These are phyloP conservation scores for Nezara viridula DNA, from an alignment of 2,888 invertebrate species.

Conservation along the genomic window DNA sequence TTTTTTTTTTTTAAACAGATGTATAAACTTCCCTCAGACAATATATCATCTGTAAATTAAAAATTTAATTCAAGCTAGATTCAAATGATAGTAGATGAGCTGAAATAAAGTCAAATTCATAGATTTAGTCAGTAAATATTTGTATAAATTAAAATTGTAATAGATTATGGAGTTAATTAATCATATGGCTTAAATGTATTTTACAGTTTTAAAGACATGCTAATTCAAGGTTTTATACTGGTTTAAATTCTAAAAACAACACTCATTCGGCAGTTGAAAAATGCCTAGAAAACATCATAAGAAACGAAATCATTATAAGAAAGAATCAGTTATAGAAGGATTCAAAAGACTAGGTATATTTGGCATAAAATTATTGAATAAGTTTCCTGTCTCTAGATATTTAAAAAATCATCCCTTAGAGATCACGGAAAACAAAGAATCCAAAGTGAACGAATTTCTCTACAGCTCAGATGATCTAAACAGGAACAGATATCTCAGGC, in stretches of 20 bases:
- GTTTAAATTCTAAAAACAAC: constrained; percentile 35
- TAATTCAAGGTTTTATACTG: background rate
- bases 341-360: constrained; percentile 30
- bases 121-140: background rate
- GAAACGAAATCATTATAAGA: constrained; percentile 41
- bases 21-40: background rate
- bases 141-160: constrained; percentile 24
- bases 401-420: constrained; percentile 45
- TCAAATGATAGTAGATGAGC: background rate
- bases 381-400: constrained; percentile 7
- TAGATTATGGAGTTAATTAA: constrained; percentile 23
- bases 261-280: constrained; percentile 17
- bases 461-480: background rate
- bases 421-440: constrained; percentile 25
- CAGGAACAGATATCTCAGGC: constrained; percentile 30
- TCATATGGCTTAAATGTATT: constrained; percentile 2
- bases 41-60: constrained; percentile 18
- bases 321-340: constrained; percentile 44
- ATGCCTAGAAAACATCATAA: constrained; percentile 40
- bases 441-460: background rate
- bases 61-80: background rate
- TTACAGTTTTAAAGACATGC: constrained; percentile 9
- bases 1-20: background rate
- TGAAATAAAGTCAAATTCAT: constrained; percentile 23
- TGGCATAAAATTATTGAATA: constrained; percentile 28